These are phyloP conservation scores for Acanthosoma haemorrhoidale DNA, from an alignment of 2,888 invertebrate species.

Conservation along the genomic window DNA sequence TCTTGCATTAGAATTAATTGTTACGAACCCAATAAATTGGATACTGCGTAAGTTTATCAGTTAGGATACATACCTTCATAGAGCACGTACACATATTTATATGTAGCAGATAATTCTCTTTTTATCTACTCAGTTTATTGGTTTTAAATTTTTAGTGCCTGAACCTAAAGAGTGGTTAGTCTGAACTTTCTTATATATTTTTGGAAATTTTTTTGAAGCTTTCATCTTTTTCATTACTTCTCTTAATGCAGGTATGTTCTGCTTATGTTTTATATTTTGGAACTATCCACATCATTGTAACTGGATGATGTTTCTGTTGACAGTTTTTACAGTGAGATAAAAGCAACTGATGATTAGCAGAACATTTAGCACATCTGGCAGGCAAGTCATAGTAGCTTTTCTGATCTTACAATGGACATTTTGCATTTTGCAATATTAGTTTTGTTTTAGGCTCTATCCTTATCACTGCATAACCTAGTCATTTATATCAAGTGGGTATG, in stretches of 20 bases:
- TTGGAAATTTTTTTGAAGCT: constrained; percentile 2
- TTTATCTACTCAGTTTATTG: not conserved
- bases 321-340: constrained; percentile 1
- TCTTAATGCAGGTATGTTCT: constrained; percentile 12
- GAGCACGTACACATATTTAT: not conserved
- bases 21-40: not conserved
- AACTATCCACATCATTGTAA: constrained; percentile 7
- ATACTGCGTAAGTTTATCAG: not conserved
- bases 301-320: constrained; percentile 12
- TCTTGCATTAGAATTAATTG: not conserved
- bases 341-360: not conserved
- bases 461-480: not conserved
- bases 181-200: constrained; percentile 4
- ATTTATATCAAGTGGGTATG: not conserved
- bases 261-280: constrained; percentile 14
- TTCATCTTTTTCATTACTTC: constrained; percentile 12
- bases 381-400: not conserved
- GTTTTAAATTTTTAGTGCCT: constrained; percentile 7
- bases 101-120: not conserved
- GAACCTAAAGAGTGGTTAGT: constrained; percentile 10
- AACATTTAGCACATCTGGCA: constrained; percentile 2
- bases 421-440: not conserved
- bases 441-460: not conserved
- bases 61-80: not conserved
- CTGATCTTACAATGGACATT: not conserved